Evolutionary conservation across 2,113 vertebrate genomes (phyloP).

Genomic region (Setophaga kirtlandii): DNA sequence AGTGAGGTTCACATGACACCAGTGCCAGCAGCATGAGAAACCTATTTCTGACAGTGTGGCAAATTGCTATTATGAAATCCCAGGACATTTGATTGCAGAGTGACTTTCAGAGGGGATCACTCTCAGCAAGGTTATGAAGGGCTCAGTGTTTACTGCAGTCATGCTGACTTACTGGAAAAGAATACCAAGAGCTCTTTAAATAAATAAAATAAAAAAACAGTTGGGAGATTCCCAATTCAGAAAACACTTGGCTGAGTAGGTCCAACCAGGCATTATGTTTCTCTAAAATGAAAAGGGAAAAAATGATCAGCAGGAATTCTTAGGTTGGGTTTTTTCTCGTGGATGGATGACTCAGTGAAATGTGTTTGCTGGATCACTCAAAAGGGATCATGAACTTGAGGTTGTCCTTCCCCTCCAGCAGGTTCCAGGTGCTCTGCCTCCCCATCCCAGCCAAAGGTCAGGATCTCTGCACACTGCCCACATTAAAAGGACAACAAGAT

Average conservation of each 20-base stretch:
- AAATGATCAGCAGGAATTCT: not conserved
- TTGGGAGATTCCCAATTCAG: constrained; percentile 40
- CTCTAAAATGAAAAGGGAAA: not conserved
- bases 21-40: constrained; percentile 36
- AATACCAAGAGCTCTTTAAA: constrained; percentile 20
- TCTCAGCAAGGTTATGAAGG: constrained; percentile 31
- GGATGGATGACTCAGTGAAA: not conserved
- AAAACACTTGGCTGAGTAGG: not conserved
- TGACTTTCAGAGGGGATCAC: constrained; percentile 60
- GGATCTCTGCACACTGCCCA: not conserved
- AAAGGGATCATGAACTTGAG: not conserved
- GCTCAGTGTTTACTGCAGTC: constrained; percentile 10
- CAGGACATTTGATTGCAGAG: constrained; percentile 51
- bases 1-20: constrained; percentile 40
- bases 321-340: too few species aligned
- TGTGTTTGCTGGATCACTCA: not conserved
- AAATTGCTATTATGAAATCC: constrained; percentile 66
- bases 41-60: constrained; percentile 65
- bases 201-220: constrained; percentile 15
- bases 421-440: not conserved
- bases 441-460: not conserved
- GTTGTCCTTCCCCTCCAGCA: not conserved
- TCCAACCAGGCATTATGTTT: not conserved
- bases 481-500: not conserved
- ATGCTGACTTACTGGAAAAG: constrained; percentile 36